Conservation (phyloP, 1,140 invertebrate species). For the Helicoverpa zea region DNA sequence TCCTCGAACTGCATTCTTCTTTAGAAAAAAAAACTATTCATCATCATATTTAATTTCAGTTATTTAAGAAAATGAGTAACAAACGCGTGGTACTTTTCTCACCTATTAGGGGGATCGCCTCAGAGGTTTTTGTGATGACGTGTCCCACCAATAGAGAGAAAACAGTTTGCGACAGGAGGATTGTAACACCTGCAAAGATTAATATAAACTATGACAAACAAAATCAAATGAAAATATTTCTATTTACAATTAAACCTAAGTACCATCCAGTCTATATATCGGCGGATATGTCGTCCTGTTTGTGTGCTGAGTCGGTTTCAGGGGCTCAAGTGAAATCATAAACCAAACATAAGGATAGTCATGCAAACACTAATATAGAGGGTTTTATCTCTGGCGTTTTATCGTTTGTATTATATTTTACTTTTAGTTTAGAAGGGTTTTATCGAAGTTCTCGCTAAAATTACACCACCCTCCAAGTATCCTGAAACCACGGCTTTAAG, state of each 20-base stretch:
- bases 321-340: conserved; percentile 83
- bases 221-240: conserved; percentile 66
- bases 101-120: conserved; percentile 99
- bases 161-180: conserved; percentile 99
- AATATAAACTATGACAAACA: conserved; percentile 76
- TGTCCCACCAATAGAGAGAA: conserved; percentile 99
- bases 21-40: conserved; percentile 57
- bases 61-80: conserved; percentile 53
- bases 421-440: conserved; percentile 57
- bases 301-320: conserved; percentile 80
- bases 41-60: conserved; percentile 64
- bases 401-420: conserved; percentile 38
- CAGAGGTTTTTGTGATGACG: conserved; percentile 98
- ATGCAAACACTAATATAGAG: conserved; percentile 73
- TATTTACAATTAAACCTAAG: conserved; percentile 64
- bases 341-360: conserved; percentile 78
- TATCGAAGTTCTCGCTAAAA: conserved; percentile 41
- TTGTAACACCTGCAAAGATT: conserved; percentile 98
- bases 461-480: conserved; percentile 83
- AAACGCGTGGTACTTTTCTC: conserved; percentile 79
- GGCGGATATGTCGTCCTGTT: conserved; percentile 66
- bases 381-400: conserved; percentile 58
- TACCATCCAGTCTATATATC: conserved; percentile 55
- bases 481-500: conserved; percentile 55
- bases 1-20: conserved; percentile 67